Base-by-base conservation (phyloP, 92 coral and sea anemone species). In the Actinostola sp. region DNA sequence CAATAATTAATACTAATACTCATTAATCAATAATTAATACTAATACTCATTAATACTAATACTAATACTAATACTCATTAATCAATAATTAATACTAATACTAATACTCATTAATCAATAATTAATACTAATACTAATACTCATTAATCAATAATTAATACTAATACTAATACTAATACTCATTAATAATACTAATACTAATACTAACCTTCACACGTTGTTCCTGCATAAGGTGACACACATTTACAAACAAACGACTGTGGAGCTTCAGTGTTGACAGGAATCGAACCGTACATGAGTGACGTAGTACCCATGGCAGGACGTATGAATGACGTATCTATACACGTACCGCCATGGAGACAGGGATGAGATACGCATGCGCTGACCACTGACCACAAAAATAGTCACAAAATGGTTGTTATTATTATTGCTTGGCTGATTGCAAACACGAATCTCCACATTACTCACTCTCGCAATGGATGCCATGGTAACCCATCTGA, bases 311-410 rank as follows among this genome's bases (percentile, higher is more conserved):
- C 44, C 23, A 64, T 66, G 30, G 53, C 72, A 30, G 75, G 78
- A 65, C 63, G 89, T 17, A 95, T 64, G 66, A 92, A 78, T 25
- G 92, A 88, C 11, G 93, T 89, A 69, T 95, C 99, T 8, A 95
- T 84, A 58, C 99, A 95, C 0, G 99, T 95, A 21, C 99, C 99
- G 50, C 93, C 99, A 68, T 95, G 93, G 8, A 95, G 90, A 72
- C 99, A 95, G 49, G 99, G 99, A 49, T 91, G 92, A 8, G 99
- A 91, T 25, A 91, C 80, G 80, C 99, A 95, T 31, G 99, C 67
- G 60, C 97, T 91, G 44, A 91, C 79, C 77, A 88, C 99, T 95
- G 61, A 3, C 8, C 36, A 57, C 4, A 34, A 71, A 76, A 46
- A 65, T n/a, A n/a, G n/a, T n/a, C n/a, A n/a, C n/a, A 19, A 63